Percentiles rank a stretch among this genome's conserved stretches.
phyloP scores from a whole-genome alignment of 2,888 invertebrate species.

The Acleris cristana region DNA sequence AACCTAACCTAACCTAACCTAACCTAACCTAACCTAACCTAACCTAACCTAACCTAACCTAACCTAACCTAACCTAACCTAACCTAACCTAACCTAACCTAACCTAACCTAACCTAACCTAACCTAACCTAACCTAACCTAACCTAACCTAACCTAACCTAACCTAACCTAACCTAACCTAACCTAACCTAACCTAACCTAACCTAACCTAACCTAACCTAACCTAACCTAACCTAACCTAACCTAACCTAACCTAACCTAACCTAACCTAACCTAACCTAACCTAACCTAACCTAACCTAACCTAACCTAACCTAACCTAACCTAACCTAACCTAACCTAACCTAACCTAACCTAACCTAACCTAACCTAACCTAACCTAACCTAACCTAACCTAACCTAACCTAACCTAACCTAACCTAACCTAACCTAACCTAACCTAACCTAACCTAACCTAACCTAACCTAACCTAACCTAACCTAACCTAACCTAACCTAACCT shows the following conservation, averaged over 20 bases:
- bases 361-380: constrained; percentile 40
- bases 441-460: not conserved
- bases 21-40: constrained; percentile 33
- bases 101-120: constrained; percentile 15
- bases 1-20: constrained; percentile 36
- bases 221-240: constrained; percentile 12
- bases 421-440: too few relatives aligned
- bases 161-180: constrained; percentile 4
- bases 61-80: constrained; percentile 29
- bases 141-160: not conserved
- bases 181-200: too few relatives aligned
- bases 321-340: too few relatives aligned
- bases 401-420: not conserved
- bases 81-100: constrained; percentile 9
- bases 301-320: too few relatives aligned
- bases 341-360: too few relatives aligned
- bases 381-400: too few relatives aligned
- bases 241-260: constrained; percentile 15
- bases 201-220: constrained; percentile 19
- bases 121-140: constrained; percentile 26
- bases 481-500: too few relatives aligned
- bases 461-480: constrained; percentile 36
- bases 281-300: too few relatives aligned
- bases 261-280: not conserved
- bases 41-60: constrained; percentile 28